These are phyloP conservation scores for Arenaria interpres DNA, from an alignment of 2,113 vertebrate species.

Conservation along the genomic window DNA sequence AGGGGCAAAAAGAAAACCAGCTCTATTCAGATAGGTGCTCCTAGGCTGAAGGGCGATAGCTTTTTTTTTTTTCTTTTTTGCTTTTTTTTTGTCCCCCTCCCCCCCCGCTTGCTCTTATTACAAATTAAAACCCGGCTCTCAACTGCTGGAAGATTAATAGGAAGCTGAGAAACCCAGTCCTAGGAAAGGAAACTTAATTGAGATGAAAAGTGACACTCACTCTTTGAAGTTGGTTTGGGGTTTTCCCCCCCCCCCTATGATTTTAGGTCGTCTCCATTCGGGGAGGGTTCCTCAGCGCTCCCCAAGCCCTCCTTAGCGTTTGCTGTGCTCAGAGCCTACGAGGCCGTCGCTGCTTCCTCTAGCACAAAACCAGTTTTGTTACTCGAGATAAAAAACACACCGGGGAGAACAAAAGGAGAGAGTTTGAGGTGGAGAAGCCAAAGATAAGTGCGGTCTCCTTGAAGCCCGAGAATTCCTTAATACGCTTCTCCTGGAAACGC, in stretches of 20 bases:
- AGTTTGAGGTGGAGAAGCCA: constrained; percentile 21
- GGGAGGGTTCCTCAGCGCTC: neutral
- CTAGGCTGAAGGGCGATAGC: rapidly evolving
- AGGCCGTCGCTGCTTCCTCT: neutral
- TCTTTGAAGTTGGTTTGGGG: constrained; percentile 13
- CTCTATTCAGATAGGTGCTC: neutral
- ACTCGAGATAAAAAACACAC: neutral
- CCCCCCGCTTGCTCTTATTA: neutral
- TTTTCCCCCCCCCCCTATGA: too few relatives aligned
- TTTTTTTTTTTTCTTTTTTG: neutral
- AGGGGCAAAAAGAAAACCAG: neutral
- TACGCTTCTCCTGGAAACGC: neutral
- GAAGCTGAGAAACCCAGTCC: neutral
- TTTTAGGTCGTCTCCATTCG: neutral
- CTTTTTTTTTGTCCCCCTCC: too few relatives aligned
- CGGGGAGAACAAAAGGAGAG: constrained; percentile 13
- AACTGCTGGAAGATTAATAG: neutral
- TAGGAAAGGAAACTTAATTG: neutral
- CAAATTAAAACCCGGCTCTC: neutral
- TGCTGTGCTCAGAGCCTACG: rapidly evolving
- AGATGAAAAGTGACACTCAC: neutral
- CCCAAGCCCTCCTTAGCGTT: neutral
- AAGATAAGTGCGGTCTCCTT: neutral
- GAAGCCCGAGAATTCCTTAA: neutral
- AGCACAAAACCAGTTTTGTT: constrained; percentile 36